Evolutionary conservation across 2,797 vertebrate genomes (phyloP), one percentile per base, ranked within the genome.

Genomic region (Spatula versicolor): DNA sequence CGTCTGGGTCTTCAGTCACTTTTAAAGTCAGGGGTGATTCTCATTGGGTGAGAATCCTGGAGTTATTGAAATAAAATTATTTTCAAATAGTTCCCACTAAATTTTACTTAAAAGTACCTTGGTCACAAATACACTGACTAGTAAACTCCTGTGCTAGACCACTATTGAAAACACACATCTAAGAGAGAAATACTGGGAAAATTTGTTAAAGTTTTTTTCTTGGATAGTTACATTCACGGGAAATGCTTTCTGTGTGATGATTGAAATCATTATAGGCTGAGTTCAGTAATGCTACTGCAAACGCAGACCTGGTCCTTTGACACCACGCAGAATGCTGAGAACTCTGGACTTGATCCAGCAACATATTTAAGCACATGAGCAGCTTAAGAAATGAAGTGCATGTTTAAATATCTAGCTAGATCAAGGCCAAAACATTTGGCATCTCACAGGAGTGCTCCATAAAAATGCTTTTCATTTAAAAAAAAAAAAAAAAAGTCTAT

Each of bases 401-500:
- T 68, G 68, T 82, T 88, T 89, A 95, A 95, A 78, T 95, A 83
- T 72, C 84, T 81, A 77, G 56, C 72, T 78, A 92, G 81, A 95
- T 73, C 68, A 45, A 30, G 79, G 86, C 75, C 81, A 87, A 95
- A 96, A 66, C 66, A 83, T 92, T 93, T 81, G 86, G 88, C 93
- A 81, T 84, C 83, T 92, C 43, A 58, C 39, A 92, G 68, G 78
- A 92, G 72, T 86, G 68, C 78, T 88, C 75, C 71, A 62, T 96
- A 83, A 90, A 96, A 94, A 92, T 79, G 66, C 46, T 86, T 79
- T 92, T 95, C 7, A 56, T 94, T 86, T 14, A 12, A 91, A 85
- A 91, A 85, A 75, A 43, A 45, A 45, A 45, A 46, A 46, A 22
- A 48, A 23, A 48, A 23, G 55, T 62, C 83, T 46, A 72, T 60